Evolutionary conservation across 2,113 vertebrate species (phyloP).

Genomic region (Alaudala cheleensis): DNA sequence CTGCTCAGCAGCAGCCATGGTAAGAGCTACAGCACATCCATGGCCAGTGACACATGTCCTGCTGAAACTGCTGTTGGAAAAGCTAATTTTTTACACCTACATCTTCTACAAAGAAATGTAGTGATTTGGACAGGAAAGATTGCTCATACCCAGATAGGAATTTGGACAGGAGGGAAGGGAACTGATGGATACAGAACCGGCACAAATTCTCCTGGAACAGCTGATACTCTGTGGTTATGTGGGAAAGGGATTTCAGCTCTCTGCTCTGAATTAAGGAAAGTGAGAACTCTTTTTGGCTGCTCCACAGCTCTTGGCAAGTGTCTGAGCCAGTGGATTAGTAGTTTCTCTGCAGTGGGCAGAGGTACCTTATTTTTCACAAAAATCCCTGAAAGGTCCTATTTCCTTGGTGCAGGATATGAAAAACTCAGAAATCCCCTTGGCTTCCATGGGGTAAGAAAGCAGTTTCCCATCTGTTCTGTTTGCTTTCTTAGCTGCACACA

Average conservation of each 20-base stretch:
- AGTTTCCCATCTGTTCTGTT: neutral
- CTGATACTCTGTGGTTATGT: neutral
- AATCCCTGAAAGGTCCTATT: neutral
- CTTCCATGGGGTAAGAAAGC: neutral
- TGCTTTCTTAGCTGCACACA: neutral
- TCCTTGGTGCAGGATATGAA: neutral
- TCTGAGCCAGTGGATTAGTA: neutral
- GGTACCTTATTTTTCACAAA: neutral
- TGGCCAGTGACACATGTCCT: neutral
- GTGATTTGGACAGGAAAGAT: neutral
- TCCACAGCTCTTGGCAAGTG: neutral
- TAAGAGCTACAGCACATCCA: neutral
- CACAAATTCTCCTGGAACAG: neutral
- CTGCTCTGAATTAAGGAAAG: neutral
- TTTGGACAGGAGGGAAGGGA: neutral
- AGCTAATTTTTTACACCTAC: neutral
- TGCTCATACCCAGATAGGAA: neutral
- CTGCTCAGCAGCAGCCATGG: neutral
- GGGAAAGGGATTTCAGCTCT: slow-evolving; percentile 18
- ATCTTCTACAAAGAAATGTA: neutral
- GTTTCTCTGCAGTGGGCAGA: neutral
- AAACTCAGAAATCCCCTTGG: neutral
- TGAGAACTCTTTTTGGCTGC: neutral
- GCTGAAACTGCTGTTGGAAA: neutral
- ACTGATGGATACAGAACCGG: neutral